A percentile compares a stretch with the other conserved stretches of the same genome.
Conservation (phyloP, 1,140 invertebrate species). For the Monomorium pharaonis region DNA sequence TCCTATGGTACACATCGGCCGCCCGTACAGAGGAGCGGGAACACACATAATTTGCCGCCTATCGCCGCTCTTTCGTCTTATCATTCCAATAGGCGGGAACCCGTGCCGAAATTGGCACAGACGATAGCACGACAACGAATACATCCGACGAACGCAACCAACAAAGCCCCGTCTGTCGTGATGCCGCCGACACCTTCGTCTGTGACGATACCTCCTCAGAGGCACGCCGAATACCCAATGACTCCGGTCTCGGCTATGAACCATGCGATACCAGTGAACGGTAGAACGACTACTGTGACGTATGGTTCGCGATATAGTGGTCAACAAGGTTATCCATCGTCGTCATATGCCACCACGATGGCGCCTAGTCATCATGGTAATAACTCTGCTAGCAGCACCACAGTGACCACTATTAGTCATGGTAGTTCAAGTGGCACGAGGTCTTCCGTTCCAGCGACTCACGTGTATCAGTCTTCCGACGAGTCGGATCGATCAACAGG, state of each 20-base stretch:
- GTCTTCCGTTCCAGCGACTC: conserved; percentile 71
- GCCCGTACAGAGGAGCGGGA: conserved; percentile 69
- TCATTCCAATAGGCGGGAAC: conserved; percentile 81
- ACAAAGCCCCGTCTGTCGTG: conserved; percentile 54
- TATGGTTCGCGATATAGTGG: conserved; percentile 70
- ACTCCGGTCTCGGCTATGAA: conserved; percentile 60
- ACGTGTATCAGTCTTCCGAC: conserved; percentile 70
- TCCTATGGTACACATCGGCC: conserved; percentile 70
- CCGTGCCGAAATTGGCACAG: conserved; percentile 70
- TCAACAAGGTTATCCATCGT: conserved; percentile 67
- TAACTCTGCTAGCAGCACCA: conserved; percentile 78
- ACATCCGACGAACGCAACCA: conserved; percentile 38
- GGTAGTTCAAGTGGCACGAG: conserved; percentile 58
- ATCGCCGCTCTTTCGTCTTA: conserved; percentile 85
- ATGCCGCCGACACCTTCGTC: conserved; percentile 53
- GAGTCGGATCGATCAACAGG: conserved; percentile 40
- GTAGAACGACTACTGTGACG: conserved; percentile 70
- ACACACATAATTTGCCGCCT: conserved; percentile 85
- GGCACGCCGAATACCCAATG: conserved; percentile 71
- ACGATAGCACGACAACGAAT: conserved; percentile 66
- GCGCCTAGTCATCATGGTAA: conserved; percentile 80
- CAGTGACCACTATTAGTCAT: conserved; percentile 75
- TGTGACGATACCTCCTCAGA: conserved; percentile 54
- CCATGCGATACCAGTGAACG: conserved; percentile 71
- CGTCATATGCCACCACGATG: conserved; percentile 79